Evolutionary conservation across 2,888 invertebrate genomes (phyloP).

Genomic region (Linnaemya tessellans): DNA sequence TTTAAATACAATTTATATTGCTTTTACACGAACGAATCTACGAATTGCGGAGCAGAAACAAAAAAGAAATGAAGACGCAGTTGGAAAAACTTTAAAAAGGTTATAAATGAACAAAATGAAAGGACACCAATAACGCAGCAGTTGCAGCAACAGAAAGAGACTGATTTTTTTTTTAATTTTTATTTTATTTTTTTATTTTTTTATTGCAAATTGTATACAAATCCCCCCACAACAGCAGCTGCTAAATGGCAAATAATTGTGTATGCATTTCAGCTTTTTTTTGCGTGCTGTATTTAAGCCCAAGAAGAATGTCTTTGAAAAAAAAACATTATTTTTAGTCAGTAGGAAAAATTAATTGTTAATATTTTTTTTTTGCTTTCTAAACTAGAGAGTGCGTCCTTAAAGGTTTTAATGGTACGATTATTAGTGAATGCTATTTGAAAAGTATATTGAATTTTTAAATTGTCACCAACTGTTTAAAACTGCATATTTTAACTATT

Average conservation of each 20-base stretch:
- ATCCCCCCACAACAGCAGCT: conserved; percentile 60
- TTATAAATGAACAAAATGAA: conserved; percentile 39
- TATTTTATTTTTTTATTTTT: conserved; percentile 8
- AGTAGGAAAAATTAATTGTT: conserved; percentile 42
- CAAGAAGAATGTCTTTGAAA: conserved; percentile 46
- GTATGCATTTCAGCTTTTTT: conserved; percentile 36
- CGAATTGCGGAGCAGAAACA: conserved; percentile 17
- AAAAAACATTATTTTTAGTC: conserved; percentile 25
- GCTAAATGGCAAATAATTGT: conserved; percentile 65
- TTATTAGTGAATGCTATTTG: background rate
- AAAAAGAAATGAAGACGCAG: background rate
- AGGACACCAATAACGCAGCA: conserved; percentile 19
- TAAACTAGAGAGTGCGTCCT: background rate
- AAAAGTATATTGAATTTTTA: no score
- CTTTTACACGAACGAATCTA: conserved; percentile 61
- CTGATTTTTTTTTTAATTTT: conserved; percentile 7
- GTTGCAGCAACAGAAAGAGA: background rate
- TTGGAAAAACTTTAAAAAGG: conserved; percentile 46
- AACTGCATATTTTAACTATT: no score
- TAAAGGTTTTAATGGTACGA: background rate
- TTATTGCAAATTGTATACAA: conserved; percentile 55
- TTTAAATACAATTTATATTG: conserved; percentile 68
- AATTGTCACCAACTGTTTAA: no score
- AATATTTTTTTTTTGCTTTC: background rate
- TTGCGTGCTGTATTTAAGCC: conserved; percentile 13